Evolutionary conservation across 2,113 vertebrate genomes (phyloP).

Genomic region (Cisticola juncidis): DNA sequence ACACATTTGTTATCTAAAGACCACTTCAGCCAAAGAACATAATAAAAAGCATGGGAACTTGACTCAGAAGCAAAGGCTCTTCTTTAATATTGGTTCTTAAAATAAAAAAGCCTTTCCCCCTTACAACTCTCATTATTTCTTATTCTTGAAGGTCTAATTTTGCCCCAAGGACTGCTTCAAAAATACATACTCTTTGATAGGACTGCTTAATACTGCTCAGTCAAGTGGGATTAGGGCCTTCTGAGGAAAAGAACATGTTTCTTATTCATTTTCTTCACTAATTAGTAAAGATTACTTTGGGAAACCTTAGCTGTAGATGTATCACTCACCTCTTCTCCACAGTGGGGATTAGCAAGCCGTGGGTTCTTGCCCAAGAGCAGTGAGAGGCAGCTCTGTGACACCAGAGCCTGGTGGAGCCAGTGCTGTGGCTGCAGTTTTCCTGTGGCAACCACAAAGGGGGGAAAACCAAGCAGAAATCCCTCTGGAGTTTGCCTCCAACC

Average conservation of each 20-base stretch:
- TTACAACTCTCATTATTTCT: constrained; percentile 48
- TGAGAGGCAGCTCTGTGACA: neutral
- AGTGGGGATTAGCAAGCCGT: neutral
- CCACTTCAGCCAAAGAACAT: constrained; percentile 71
- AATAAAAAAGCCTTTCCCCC: constrained; percentile 39
- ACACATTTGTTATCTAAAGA: constrained; percentile 71
- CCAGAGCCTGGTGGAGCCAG: neutral
- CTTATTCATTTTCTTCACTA: constrained; percentile 44
- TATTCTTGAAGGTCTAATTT: constrained; percentile 47
- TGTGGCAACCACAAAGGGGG: rapidly evolving
- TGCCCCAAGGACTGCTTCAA: constrained; percentile 55
- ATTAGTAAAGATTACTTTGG: constrained; percentile 35
- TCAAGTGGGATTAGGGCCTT: constrained; percentile 55
- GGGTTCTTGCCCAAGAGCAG: neutral
- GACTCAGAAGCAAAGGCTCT: constrained; percentile 58
- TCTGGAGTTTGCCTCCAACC: neutral
- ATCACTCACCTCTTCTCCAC: neutral
- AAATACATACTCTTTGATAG: constrained; percentile 49
- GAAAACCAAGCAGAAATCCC: too few species aligned
- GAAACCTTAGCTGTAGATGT: neutral
- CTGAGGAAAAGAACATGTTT: constrained; percentile 17
- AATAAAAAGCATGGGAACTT: constrained; percentile 74
- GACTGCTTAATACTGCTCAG: constrained; percentile 40
- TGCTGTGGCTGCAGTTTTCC: neutral
- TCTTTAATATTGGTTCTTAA: constrained; percentile 61